These are phyloP conservation scores for Rhinolophus ferrumequinum DNA, from an alignment of 2,113 vertebrate genomes.

Conservation along the genomic window DNA sequence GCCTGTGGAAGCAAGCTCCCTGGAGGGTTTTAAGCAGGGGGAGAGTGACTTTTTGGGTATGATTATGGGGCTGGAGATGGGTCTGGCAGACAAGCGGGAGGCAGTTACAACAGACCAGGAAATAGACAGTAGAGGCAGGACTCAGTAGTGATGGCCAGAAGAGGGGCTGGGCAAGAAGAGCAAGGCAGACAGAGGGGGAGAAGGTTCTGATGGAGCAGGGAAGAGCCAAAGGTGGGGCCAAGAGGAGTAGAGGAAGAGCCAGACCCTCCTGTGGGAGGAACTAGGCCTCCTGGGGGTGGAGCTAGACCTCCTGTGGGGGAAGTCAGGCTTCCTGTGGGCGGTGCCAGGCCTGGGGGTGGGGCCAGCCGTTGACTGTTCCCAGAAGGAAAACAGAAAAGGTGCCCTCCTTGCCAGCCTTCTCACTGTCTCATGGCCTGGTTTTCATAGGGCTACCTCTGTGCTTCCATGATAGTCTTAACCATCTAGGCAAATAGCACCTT, in stretches of 20 bases:
- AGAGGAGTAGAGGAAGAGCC: background rate
- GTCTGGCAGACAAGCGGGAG: fast-evolving
- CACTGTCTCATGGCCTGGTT: background rate
- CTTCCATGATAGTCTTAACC: background rate
- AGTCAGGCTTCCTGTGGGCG: background rate
- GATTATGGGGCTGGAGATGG: background rate
- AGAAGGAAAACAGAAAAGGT: background rate
- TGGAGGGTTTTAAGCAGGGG: background rate
- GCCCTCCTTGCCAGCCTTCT: fast-evolving
- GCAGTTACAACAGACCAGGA: background rate
- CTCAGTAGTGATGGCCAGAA: background rate
- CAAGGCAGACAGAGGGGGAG: background rate
- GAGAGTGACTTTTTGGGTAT: background rate
- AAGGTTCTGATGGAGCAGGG: too few species aligned
- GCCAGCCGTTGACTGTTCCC: too few species aligned
- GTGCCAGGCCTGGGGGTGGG: background rate
- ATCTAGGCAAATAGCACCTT: background rate
- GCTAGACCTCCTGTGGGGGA: background rate
- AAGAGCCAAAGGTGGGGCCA: background rate
- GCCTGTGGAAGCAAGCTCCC: background rate
- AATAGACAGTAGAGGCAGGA: too few species aligned
- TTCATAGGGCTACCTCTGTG: background rate
- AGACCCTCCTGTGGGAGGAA: background rate
- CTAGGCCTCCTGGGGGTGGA: background rate
- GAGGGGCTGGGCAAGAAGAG: too few species aligned